Evolutionary conservation across 2,888 invertebrate species (phyloP).

Genomic region (Trachelus iudaicus): DNA sequence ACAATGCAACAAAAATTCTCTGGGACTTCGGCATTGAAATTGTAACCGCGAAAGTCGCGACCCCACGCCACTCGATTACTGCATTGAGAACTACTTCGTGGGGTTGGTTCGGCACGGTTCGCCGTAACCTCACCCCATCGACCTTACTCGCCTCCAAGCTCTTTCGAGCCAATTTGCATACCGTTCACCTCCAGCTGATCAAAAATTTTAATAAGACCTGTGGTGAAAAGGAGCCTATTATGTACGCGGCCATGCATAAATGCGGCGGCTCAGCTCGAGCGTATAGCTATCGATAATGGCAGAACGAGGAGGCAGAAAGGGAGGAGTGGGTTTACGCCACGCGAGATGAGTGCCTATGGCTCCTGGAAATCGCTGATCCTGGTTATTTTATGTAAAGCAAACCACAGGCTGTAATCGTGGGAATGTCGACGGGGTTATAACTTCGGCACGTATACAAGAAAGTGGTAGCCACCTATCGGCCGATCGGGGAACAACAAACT

Average conservation of each 20-base stretch:
- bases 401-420: slow-evolving; percentile 19
- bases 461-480: background rate
- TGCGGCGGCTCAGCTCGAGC: slow-evolving; percentile 37
- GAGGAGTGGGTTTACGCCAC: slow-evolving; percentile 13
- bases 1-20: background rate
- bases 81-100: slow-evolving; percentile 18
- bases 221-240: slow-evolving; percentile 41
- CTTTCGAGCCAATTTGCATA: slow-evolving; percentile 65
- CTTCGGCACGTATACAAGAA: background rate
- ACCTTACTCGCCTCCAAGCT: slow-evolving; percentile 21
- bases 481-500: background rate
- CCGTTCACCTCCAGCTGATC: slow-evolving; percentile 67
- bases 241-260: slow-evolving; percentile 44
- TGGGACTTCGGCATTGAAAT: background rate
- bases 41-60: background rate
- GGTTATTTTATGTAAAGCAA: slow-evolving; percentile 37
- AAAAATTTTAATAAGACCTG: slow-evolving; percentile 69
- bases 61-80: slow-evolving; percentile 21
- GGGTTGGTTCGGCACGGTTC: background rate
- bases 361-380: slow-evolving; percentile 37
- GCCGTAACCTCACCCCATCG: slow-evolving; percentile 7
- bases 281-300: slow-evolving; percentile 37
- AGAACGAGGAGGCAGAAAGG: slow-evolving; percentile 13
- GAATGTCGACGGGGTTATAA: slow-evolving; percentile 20
- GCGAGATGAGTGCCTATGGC: slow-evolving; percentile 23